phyloP scores from a whole-genome alignment of 2,797 vertebrate genomes.

The Coendou prehensilis region DNA sequence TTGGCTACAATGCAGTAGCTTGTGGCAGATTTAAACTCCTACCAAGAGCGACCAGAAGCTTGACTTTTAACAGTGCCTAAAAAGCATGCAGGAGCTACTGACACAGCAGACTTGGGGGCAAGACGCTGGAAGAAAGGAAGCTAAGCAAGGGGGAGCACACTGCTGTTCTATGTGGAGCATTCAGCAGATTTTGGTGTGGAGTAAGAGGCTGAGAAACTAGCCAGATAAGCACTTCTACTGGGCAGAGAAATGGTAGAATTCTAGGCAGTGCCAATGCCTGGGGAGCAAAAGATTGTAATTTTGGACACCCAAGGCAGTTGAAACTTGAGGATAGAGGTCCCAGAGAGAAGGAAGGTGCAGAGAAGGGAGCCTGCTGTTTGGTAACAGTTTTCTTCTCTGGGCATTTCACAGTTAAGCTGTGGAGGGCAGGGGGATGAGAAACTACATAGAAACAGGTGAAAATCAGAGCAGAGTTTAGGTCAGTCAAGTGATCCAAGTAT shows the following conservation, averaged over 20 bases:
- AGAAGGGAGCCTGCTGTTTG: not conserved
- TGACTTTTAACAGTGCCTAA: constrained; percentile 59
- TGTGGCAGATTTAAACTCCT: constrained; percentile 54
- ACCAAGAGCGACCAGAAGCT: constrained; percentile 73
- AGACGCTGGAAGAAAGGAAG: constrained; percentile 24
- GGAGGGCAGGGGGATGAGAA: not conserved
- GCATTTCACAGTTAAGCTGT: not conserved
- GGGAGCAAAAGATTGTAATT: not conserved
- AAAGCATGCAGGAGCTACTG: not conserved
- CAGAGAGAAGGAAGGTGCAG: not conserved
- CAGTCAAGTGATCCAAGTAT: not conserved
- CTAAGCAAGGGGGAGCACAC: not conserved
- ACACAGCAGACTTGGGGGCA: not conserved
- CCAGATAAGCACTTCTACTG: not conserved
- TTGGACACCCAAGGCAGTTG: not conserved
- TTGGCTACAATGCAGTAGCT: constrained; percentile 65
- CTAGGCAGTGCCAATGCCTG: not conserved
- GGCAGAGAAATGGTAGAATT: not conserved
- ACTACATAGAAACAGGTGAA: not conserved
- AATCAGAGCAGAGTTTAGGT: not conserved
- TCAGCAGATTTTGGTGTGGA: not conserved
- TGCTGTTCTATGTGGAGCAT: not conserved
- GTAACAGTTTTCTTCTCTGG: not conserved
- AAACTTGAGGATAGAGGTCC: not conserved
- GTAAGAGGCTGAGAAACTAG: constrained; percentile 5